Evolutionary conservation across 2,113 vertebrate genomes (phyloP), one percentile per base, ranked within the genome.

Genomic region (Anarrhichthys ocellatus): DNA sequence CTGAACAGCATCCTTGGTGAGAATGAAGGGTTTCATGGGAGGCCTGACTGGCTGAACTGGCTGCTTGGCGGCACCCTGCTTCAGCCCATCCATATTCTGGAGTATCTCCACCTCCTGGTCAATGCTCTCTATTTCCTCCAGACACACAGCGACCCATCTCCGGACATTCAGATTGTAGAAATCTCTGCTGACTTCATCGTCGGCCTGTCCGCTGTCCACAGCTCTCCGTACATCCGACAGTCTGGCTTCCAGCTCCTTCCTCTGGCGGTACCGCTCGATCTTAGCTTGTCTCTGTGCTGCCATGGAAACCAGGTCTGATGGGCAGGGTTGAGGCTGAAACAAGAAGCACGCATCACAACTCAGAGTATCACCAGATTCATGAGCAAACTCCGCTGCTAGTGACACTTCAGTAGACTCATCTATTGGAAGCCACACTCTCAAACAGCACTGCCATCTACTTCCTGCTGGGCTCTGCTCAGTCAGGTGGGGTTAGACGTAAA

Each of bases 51-150:
- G 81, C 50, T 73, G 93, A 17, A 91, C 59, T 13, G 94, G 66
- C 7, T 67, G 75, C 27, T 90, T 88, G 76, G 90, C 22, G 74
- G 88, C 61, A 10, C 62, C 71, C 65, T 92, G 81, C 65, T 90
- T 97, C 5, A 90, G 62, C 34, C 74, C 74, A 29, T 93, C 96
- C 92, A 95, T 97, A 52, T 84, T 95, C 86, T 78, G 95, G 65
- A 99, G 92, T 76, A 99, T 96, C 81, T 95, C 92, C 17, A 96
- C 79, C 88, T 99, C 98, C 89, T 98, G 97, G 88, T 98, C 96
- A 3, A 99, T 98, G 80, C 96, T 97, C 65, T 99, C 97, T 0
- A 97, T 90, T 81, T 99, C 98, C 85, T 99, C 98, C 72, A 99
- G 91, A 81, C 96, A 94, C 48, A 94, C 86, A 20, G 65, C 58